Conservation (phyloP, 2,113 vertebrate genomes). For the Salvelinus namaycush region DNA sequence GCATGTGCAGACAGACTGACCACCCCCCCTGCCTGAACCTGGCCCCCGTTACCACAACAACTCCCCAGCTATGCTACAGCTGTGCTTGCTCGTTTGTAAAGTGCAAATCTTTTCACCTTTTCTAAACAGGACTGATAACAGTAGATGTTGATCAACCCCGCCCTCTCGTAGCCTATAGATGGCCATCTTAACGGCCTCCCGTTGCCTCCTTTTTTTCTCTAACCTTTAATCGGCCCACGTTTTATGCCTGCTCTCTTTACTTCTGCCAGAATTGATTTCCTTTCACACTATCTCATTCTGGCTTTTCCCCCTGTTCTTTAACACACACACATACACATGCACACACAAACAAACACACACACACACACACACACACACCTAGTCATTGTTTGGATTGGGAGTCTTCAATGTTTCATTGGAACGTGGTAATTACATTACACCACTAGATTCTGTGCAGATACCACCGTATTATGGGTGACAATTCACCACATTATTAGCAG, state of each 20-base stretch:
- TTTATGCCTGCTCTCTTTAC: slow-evolving; percentile 62
- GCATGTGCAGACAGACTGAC: slow-evolving; percentile 58
- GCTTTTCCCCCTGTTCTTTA: slow-evolving; percentile 39
- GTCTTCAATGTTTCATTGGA: slow-evolving; percentile 92
- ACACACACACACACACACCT: slow-evolving; percentile 45
- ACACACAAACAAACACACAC: slow-evolving; percentile 20
- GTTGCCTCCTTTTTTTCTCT: slow-evolving; percentile 69
- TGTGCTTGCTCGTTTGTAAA: slow-evolving; percentile 52
- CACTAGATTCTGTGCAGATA: slow-evolving; percentile 90
- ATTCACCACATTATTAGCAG: slow-evolving; percentile 82
- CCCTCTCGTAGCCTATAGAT: slow-evolving; percentile 63
- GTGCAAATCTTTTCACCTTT: slow-evolving; percentile 47
- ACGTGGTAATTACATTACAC: slow-evolving; percentile 88
- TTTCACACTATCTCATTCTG: slow-evolving; percentile 58
- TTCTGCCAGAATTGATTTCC: slow-evolving; percentile 68
- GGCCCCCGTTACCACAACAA: slow-evolving; percentile 64
- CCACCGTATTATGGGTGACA: slow-evolving; percentile 83
- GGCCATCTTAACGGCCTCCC: slow-evolving; percentile 44
- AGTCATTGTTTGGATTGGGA: slow-evolving; percentile 83
- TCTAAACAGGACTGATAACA: slow-evolving; percentile 43
- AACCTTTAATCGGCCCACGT: slow-evolving; percentile 57
- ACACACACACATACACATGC: slow-evolving; percentile 30
- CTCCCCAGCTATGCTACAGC: slow-evolving; percentile 77
- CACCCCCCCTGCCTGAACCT: slow-evolving; percentile 59
- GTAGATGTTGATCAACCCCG: slow-evolving; percentile 37